Percentiles rank a stretch among this genome's conserved stretches.
These are phyloP conservation scores for Tipula lateralis DNA, from an alignment of 2,888 invertebrate genomes.

Conservation along the genomic window DNA sequence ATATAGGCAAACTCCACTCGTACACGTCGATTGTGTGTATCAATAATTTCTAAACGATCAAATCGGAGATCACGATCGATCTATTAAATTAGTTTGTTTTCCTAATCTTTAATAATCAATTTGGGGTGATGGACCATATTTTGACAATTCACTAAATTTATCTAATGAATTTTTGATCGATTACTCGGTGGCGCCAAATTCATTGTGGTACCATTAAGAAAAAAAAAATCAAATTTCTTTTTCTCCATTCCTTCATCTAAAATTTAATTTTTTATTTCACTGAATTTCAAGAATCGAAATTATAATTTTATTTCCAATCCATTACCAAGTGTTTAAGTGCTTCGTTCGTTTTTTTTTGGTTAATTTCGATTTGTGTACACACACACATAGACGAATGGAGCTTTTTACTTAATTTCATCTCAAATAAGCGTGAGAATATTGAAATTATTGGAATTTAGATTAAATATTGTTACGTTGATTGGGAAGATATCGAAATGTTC, in stretches of 20 bases:
- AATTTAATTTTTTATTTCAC: neutral
- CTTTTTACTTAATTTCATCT: neutral
- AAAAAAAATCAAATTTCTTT: neutral
- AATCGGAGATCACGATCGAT: neutral
- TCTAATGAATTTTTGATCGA: neutral
- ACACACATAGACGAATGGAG: neutral
- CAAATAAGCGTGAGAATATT: neutral
- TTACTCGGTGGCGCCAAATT: neutral
- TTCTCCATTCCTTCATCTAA: neutral
- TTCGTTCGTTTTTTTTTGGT: neutral
- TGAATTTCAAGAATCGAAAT: neutral
- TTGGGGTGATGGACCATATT: neutral
- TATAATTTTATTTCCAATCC: neutral
- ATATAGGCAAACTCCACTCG: neutral
- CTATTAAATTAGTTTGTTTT: neutral
- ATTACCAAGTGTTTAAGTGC: neutral
- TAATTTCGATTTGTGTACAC: neutral
- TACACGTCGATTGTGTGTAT: neutral
- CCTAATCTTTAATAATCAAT: neutral
- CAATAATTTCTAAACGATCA: neutral
- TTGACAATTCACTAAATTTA: neutral
- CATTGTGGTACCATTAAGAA: neutral
- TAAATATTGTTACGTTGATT: neutral
- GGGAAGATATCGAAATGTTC: neutral
- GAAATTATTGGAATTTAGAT: neutral